These are phyloP conservation scores for Therioaphis trifolii DNA, from an alignment of 2,888 invertebrate genomes.

Conservation along the genomic window DNA sequence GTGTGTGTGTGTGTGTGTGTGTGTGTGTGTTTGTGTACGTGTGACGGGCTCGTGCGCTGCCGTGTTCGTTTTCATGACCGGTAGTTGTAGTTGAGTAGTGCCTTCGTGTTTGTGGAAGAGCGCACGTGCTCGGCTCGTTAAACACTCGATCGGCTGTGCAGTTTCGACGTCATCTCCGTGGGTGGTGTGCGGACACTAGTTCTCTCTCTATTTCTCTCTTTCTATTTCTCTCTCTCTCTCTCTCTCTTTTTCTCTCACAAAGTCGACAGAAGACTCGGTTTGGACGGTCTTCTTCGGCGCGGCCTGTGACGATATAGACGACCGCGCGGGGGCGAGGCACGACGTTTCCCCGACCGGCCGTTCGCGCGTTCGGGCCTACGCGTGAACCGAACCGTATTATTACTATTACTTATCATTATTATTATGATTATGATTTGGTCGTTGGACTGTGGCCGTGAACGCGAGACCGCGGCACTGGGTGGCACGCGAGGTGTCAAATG, in stretches of 20 bases:
- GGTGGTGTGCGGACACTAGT: constrained; percentile 45
- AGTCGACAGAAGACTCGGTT: too few species aligned
- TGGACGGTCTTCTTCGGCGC: too few species aligned
- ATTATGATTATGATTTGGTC: too few species aligned
- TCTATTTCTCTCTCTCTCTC: too few species aligned
- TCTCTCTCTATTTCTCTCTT: too few species aligned
- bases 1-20: not conserved
- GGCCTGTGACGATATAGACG: too few species aligned
- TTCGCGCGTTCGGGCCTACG: not conserved
- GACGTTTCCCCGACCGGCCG: too few species aligned
- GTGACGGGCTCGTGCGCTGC: constrained; percentile 43
- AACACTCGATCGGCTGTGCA: constrained; percentile 39
- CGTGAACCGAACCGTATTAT: not conserved
- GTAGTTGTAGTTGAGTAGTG: constrained; percentile 55
- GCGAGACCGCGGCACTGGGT: not conserved
- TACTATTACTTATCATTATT: not conserved
- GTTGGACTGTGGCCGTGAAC: not conserved
- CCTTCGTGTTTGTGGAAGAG: not conserved
- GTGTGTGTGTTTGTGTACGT: not conserved
- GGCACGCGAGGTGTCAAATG: too few species aligned
- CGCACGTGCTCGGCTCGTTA: constrained; percentile 60
- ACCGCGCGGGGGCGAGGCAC: too few species aligned
- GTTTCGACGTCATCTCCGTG: constrained; percentile 21
- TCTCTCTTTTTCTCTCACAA: too few species aligned
- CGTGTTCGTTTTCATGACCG: constrained; percentile 58